Evolutionary conservation across 1,140 invertebrate genomes (phyloP).

Genomic region (Listronotus oregonensis): DNA sequence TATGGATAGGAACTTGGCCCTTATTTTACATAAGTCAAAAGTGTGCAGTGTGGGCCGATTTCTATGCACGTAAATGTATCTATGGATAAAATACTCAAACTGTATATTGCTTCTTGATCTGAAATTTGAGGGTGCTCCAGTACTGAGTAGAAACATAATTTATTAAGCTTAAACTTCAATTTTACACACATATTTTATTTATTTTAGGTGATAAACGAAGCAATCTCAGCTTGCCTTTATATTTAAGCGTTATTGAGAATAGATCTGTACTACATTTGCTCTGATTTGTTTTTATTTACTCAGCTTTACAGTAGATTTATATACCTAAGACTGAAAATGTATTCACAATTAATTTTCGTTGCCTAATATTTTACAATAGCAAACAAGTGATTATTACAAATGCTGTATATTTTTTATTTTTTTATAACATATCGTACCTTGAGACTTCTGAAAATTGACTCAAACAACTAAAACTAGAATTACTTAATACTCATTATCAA

Average conservation of each 20-base stretch:
- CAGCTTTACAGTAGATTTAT: not conserved
- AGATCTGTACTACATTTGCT: not conserved
- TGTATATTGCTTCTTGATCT: too few relatives aligned
- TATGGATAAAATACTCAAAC: too few relatives aligned
- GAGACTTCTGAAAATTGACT: not conserved
- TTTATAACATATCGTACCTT: too few relatives aligned
- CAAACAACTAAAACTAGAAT: not conserved
- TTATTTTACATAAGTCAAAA: too few relatives aligned
- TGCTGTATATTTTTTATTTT: too few relatives aligned
- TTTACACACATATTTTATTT: constrained; percentile 4
- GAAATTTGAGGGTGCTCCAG: too few relatives aligned
- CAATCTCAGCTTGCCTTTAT: constrained; percentile 1
- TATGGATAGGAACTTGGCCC: too few relatives aligned
- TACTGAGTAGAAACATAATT: too few relatives aligned
- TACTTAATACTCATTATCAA: constrained; percentile 37
- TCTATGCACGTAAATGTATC: too few relatives aligned
- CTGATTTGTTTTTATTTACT: not conserved
- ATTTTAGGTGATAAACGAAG: constrained; percentile 7
- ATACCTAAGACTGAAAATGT: not conserved
- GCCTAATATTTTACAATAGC: not conserved
- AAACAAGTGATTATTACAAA: too few relatives aligned
- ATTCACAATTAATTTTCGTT: not conserved
- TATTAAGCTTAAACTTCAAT: constrained; percentile 1
- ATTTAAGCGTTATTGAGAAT: not conserved
- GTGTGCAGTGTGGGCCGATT: too few relatives aligned